Evolutionary conservation across 1,140 invertebrate genomes (phyloP), one percentile per base, ranked within the genome.

Genomic region (Delia radicum): DNA sequence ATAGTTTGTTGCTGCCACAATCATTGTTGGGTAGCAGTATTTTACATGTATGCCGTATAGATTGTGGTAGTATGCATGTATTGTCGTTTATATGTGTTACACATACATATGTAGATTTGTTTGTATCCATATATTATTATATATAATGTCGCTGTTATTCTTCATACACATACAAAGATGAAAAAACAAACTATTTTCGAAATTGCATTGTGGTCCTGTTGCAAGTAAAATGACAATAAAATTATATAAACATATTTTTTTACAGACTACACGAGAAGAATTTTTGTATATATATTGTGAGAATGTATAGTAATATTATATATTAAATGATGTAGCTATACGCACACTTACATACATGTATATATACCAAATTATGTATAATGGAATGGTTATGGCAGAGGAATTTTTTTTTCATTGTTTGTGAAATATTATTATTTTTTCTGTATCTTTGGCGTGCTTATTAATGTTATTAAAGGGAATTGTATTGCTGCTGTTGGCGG

Each of bases 181-280:
- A n/a, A 69, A 69, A 33, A 33, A 37, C 29, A 69, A 33, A 69
- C 10, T 31, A 65, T 69, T 69, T 69, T 69, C 29, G 37, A 29
- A 69, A 69, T 69, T 69, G 65, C 65, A 69, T 69, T 69, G 65
- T 69, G 65, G 65, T 69, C 65, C 37, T 29, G 29, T 69, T 69
- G 65, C 65, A 69, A 69, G 29, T 21, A 69, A 55, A 69, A 69
- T 69, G 65, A 31, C 65, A 69, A 69, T 69, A 69, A 69, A 69
- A 69, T 69, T 69, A 69, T 69, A 69, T 33, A 31, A 69, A 69
- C 65, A 69, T 69, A 69, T 69, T 69, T 65, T 65, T 28, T 13
- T 18, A 65, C 28, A 28, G 26, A 26, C 62, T 26, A 28, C 27
- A 65, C n/a, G n/a, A n/a, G n/a, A n/a, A n/a, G n/a, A n/a, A n/a